Base-by-base conservation (phyloP, 2,113 vertebrate genomes). In the Sitta europaea region DNA sequence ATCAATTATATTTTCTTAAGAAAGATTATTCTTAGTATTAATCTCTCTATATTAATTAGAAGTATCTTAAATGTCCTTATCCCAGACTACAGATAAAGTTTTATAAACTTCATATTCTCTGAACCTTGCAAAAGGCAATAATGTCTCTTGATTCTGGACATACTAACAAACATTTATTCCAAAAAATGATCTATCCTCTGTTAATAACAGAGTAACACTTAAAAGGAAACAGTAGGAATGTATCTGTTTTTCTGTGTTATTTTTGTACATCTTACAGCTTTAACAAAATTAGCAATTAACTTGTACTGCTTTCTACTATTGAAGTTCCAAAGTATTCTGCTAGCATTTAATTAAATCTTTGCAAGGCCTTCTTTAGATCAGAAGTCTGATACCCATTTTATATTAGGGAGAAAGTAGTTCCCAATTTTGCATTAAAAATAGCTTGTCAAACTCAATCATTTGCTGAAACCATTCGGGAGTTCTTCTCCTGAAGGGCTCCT, bases 401-500 rank as follows among this genome's bases (percentile, higher is more conserved):
- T 40, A 90, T 42, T 10, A 70, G 18, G 23, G 40, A 90, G 53
- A 77, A 92, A 90, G 79, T 40, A 84, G 82, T 63, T 95, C 36
- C 76, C 65, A 59, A 71, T 51, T 92, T 63, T 86, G 55, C 88
- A 93, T 58, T 77, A 25, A 75, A 92, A 86, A 74, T 6, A 59
- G 51, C 61, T 79, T 63, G 40, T 90, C 66, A 86, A 79, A 73
- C 24, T n/a, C 61, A 68, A 66, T 61, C 3, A 45, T 78, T 84
- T 67, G 53, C 68, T 84, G 29, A 22, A 93, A 82, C 47, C 24
- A 48, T 51, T 86, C 58, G 48, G 57, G 67, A 92, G 78, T 36
- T 86, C 70, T 93, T 59, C 71, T 96, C 79, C 78, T 67, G 72
- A 92, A 94, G 75, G 68, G 53, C 61, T 96, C 63, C 76, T 83